Conservation (phyloP, 2,797 vertebrate species). For the Acestrorhynchus altus region DNA sequence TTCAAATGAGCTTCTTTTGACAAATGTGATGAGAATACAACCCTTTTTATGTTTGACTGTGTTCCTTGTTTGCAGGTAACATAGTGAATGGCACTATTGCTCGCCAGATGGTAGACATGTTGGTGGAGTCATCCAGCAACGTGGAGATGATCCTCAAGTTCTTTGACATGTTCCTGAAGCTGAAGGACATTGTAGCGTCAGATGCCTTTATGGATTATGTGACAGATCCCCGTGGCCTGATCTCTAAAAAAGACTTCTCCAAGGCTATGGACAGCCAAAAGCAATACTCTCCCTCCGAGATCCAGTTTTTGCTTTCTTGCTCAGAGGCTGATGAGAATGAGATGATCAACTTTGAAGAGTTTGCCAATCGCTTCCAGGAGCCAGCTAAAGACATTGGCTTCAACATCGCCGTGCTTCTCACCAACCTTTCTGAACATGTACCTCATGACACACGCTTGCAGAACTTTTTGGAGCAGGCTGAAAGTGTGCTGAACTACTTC, state of each 20-base stretch:
- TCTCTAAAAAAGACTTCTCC: constrained; percentile 98
- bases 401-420: constrained; percentile 93
- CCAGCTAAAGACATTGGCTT: constrained; percentile 97
- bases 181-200: constrained; percentile 94
- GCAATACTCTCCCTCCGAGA: constrained; percentile 88
- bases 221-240: constrained; percentile 91
- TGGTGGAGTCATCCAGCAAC: constrained; percentile 97
- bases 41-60: background rate
- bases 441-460: constrained; percentile 91
- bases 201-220: constrained; percentile 95
- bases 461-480: constrained; percentile 90
- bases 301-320: constrained; percentile 96
- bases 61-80: constrained; percentile 79
- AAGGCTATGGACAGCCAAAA: constrained; percentile 99
- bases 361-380: constrained; percentile 93
- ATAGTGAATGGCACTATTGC: constrained; percentile 96
- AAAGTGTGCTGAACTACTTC: constrained; percentile 94
- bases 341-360: constrained; percentile 96
- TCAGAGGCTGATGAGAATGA: constrained; percentile 96
- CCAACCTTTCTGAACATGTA: constrained; percentile 94
- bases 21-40: background rate
- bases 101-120: constrained; percentile 98
- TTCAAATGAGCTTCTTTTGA: background rate
- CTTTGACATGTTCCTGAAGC: constrained; percentile 98
- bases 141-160: constrained; percentile 99